Conservation (phyloP, 2,888 invertebrate species). For the Dyspetes luteomarginatus region DNA sequence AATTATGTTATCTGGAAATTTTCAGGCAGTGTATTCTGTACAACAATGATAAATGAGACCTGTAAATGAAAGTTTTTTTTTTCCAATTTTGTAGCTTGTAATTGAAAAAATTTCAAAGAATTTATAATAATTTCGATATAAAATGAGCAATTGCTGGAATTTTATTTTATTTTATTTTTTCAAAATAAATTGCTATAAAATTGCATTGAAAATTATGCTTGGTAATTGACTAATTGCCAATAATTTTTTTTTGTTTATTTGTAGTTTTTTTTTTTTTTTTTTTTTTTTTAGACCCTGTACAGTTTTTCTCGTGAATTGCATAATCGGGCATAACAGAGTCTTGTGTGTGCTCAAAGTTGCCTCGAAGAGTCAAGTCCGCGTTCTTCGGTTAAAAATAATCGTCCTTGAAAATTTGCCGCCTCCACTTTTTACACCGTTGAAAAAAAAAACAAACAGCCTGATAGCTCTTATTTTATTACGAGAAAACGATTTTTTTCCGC, state of each 20-base stretch:
- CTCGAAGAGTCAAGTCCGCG: slow-evolving; percentile 10
- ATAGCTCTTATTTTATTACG: slow-evolving; percentile 18
- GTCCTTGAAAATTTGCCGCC: slow-evolving; percentile 31
- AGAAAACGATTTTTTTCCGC: slow-evolving; percentile 1
- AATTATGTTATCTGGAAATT: no score
- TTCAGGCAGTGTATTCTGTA: no score
- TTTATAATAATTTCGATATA: no score
- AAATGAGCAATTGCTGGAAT: no score
- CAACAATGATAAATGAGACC: no score
- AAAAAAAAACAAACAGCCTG: slow-evolving; percentile 3
- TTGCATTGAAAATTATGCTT: no score
- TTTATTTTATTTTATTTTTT: no score
- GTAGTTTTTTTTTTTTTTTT: neutral
- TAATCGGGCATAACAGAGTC: slow-evolving; percentile 18
- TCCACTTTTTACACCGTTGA: neutral
- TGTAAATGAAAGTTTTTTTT: no score
- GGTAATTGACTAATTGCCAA: no score
- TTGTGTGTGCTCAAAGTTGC: slow-evolving; percentile 24
- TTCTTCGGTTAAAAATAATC: slow-evolving; percentile 53
- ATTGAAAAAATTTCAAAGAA: no score
- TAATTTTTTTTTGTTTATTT: neutral
- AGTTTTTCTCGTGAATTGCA: neutral
- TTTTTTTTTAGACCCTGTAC: neutral
- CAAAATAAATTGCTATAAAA: no score
- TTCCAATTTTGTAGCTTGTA: no score